A percentile compares a stretch with the other conserved stretches of the same genome.
Conservation (phyloP, 2,113 vertebrate species). For the Pan troglodytes region NHGRI_mPanTro3-v2.1_pri NC_086015.1:181825501-181826000, state of each 20-base stretch:
- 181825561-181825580: background rate
- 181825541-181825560: background rate
- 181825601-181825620: background rate
- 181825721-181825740: background rate
- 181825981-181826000: background rate
- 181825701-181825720: background rate
- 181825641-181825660: background rate
- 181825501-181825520: background rate
- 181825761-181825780: slow-evolving; percentile 1
- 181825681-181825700: background rate
- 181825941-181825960: slow-evolving; percentile 29
- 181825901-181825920: background rate
- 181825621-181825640: background rate
- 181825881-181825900: background rate
- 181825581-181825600: background rate
- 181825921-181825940: background rate
- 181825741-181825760: background rate
- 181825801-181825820: background rate
- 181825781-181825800: slow-evolving; percentile 21
- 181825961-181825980: background rate
- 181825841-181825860: background rate
- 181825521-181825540: background rate
- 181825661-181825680: background rate
- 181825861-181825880: background rate
- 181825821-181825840: background rate